Base-by-base conservation (phyloP, 2,888 invertebrate species). In the Chorisops tibialis region DNA sequence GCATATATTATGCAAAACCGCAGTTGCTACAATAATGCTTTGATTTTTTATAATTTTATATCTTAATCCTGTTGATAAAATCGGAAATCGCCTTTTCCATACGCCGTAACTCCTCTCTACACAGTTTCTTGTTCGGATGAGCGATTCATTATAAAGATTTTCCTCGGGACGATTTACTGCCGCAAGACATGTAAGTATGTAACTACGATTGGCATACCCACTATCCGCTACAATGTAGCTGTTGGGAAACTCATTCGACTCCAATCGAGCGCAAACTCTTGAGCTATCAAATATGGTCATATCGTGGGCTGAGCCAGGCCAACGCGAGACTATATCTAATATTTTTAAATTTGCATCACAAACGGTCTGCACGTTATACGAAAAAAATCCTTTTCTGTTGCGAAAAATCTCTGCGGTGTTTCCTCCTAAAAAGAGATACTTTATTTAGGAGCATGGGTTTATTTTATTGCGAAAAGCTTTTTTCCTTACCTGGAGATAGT, bases 21-120 rank as follows among this genome's bases (percentile, higher is more conserved):
- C 64, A 16, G 64, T 63, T 37, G 61, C 63, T 41, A 64, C 58
- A 38, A 63, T 52, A 59, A 64, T 64, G 18, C 62, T 48, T 41
- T 62, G 30, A 18, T 19, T 22, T 45, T 19, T 35, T 7, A n/a
- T 1, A 24, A 56, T 35, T 19, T 63, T 45, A 49, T 62, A 47
- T 4, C 59, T 59, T 24, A 64, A 35, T 48, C 59, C 61, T 22
- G 60, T n/a, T n/a, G 59, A 51, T 18, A 64, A 37, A 16, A 59
- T 56, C 11, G 59, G 61, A 41, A 64, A 66, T 19, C 54, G 41
- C 12, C 64, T 37, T 45, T 64, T 64, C 58, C 61, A 64, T 16
- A 63, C 61, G n/a, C 18, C 59, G 64, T 56, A 51, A 64, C 22
- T 56, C 59, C 9, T 7, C 62, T 59, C 22, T 64, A 61, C 16